A percentile compares a stretch with the other conserved stretches of the same genome.
phyloP scores from a whole-genome alignment of 2,797 vertebrate species.

The Mus spretus region DNA sequence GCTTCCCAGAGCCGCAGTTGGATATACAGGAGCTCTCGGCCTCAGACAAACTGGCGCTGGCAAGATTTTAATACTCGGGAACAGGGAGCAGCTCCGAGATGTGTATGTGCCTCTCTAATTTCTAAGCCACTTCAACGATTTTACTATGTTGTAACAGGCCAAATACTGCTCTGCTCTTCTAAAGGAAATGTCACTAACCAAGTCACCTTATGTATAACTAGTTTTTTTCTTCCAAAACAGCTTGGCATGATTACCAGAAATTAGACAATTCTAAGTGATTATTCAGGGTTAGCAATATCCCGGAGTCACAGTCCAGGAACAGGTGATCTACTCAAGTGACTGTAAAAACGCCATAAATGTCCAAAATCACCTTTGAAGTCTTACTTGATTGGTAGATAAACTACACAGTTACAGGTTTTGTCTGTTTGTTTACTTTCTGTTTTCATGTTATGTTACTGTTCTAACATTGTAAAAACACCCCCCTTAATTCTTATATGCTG shows the following conservation, averaged over 20 bases:
- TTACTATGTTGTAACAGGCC: slow-evolving; percentile 10
- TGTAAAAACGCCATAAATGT: slow-evolving; percentile 9
- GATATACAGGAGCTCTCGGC: slow-evolving; percentile 54
- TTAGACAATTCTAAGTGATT: slow-evolving; percentile 43
- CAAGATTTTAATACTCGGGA: slow-evolving; percentile 47
- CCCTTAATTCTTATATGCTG: slow-evolving; percentile 80
- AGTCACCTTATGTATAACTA: neutral
- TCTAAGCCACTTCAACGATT: slow-evolving; percentile 30
- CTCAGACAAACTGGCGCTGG: slow-evolving; percentile 55
- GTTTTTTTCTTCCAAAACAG: neutral
- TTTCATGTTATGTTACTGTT: slow-evolving; percentile 65
- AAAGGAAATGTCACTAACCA: slow-evolving; percentile 26
- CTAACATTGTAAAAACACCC: slow-evolving; percentile 73
- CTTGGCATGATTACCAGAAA: neutral
- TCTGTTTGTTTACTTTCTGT: neutral
- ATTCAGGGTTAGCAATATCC: slow-evolving; percentile 15
- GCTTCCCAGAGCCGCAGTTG: slow-evolving; percentile 34
- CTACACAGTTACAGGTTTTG: slow-evolving; percentile 24
- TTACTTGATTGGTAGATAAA: neutral
- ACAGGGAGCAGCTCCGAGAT: neutral
- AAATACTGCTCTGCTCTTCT: neutral
- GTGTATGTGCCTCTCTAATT: neutral
- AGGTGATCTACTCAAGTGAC: slow-evolving; percentile 42
- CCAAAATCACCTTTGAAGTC: slow-evolving; percentile 57
- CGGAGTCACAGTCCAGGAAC: neutral